A percentile compares a stretch with the other conserved stretches of the same genome.
phyloP scores from a whole-genome alignment of 1,140 invertebrate species.

The Listronotus bonariensis region DNA sequence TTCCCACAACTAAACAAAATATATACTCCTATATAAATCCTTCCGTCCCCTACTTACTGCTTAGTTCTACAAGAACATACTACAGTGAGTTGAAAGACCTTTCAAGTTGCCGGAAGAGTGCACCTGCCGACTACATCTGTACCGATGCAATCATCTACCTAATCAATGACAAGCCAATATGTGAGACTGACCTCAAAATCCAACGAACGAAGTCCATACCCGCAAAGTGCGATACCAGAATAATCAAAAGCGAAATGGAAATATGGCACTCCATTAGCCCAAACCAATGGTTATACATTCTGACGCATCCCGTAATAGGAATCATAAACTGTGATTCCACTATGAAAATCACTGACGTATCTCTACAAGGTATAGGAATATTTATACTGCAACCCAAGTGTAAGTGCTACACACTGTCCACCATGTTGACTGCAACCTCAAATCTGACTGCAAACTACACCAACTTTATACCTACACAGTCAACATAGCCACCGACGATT shows the following conservation, averaged over 20 bases:
- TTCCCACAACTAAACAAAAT: background rate
- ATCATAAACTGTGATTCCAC: no score
- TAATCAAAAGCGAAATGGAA: conserved; percentile 2
- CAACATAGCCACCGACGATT: conserved; percentile 4
- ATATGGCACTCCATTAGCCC: conserved; percentile 1
- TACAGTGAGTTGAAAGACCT: conserved; percentile 1
- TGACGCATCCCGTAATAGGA: background rate
- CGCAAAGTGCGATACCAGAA: no score
- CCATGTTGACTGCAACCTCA: background rate
- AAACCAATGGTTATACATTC: conserved; percentile 1
- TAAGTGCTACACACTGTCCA: conserved; percentile 19
- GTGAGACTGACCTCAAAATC: no score
- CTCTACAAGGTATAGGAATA: conserved; percentile 8
- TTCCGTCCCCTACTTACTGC: background rate
- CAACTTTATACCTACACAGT: conserved; percentile 10
- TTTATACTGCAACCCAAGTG: conserved; percentile 6
- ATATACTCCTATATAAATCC: no score
- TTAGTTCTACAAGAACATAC: background rate
- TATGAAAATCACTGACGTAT: conserved; percentile 2
- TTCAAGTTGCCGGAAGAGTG: background rate
- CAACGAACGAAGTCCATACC: no score
- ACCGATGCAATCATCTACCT: background rate
- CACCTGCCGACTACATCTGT: no score
- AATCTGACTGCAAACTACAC: conserved; percentile 9
- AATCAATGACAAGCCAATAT: background rate